Percentiles rank a stretch among this genome's conserved stretches.
Conservation (phyloP, 2,113 vertebrate genomes). For the Lepus europaeus region DNA sequence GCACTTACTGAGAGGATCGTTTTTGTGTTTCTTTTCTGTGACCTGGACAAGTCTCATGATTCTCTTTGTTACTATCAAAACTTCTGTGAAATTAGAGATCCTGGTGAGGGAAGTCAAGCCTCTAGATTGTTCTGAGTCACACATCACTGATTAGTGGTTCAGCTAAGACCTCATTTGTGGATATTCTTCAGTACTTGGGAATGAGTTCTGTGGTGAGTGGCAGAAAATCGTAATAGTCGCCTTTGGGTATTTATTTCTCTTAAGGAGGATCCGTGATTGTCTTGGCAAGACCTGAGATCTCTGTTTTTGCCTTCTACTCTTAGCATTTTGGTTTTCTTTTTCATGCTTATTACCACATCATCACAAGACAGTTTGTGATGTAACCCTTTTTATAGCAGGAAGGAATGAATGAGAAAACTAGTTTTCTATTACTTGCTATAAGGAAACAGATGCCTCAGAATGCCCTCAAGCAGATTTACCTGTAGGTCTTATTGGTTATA, state of each 20-base stretch:
- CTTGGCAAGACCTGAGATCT: neutral
- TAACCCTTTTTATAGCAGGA: neutral
- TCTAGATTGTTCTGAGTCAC: neutral
- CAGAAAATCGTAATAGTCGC: neutral
- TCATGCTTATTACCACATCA: neutral
- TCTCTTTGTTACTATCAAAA: neutral
- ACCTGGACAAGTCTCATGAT: neutral
- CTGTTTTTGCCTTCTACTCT: neutral
- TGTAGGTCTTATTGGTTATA: neutral
- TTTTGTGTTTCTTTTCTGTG: neutral
- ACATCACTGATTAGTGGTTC: rapidly evolving
- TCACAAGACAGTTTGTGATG: neutral
- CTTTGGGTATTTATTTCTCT: neutral
- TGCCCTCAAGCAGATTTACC: neutral
- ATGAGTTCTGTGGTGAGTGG: neutral
- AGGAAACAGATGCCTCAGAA: neutral
- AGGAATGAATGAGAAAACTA: neutral
- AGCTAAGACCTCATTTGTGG: neutral
- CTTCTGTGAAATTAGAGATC: neutral
- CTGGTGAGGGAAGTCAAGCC: neutral
- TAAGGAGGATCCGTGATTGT: neutral
- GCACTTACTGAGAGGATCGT: neutral
- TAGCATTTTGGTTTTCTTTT: neutral
- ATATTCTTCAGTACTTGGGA: neutral
- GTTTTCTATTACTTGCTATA: neutral